Base-by-base conservation (phyloP, 2,888 invertebrate genomes). In the Graphium colonna region DNA sequence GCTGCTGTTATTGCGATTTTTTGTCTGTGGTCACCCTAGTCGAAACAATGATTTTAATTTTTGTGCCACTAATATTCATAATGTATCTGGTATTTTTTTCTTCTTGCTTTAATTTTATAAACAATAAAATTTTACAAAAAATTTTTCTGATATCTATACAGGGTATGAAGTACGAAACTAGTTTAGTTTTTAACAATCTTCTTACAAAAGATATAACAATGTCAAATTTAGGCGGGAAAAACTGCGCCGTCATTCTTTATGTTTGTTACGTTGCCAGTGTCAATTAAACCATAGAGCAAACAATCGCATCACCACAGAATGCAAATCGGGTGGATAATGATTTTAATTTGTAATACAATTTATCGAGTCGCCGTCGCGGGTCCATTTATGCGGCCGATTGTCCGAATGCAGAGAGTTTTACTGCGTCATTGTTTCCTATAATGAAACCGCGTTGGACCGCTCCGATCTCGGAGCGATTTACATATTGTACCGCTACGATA, bases 401-500 rank as follows among this genome's bases (percentile, higher is more conserved):
- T 68, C 65, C 70, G 69, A 65, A 70, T 65, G 16, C 43, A 48
- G 52, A 53, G 21, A 38, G 47, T 38, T 52, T 52, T 46, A 52
- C 40, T 52, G 62, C 67, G 53, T 62, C 63, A 68, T 70, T 74
- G 71, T 74, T 73, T 67, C 69, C 64, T 71, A 70, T 65, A 72
- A 72, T 72, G 72, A 64, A 63, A 70, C 63, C 71, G 73, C 72
- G 70, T 71, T 68, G 68, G 65, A 64, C 60, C 67, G 71, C 71
- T 73, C 73, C 73, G 74, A 75, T 75, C 74, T 62, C 62, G 62
- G 62, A 63, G 66, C 68, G 69, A 82, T 85, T 84, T 83, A 75
- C 79, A 85, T 85, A 81, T 70, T 71, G 73, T 83, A 82, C 85
- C 85, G 86, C 82, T 86, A 85, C 77, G 71, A 74, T 77, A 68